phyloP scores from a whole-genome alignment of 2,113 vertebrate genomes.

The Aldabrachelys gigantea region DNA sequence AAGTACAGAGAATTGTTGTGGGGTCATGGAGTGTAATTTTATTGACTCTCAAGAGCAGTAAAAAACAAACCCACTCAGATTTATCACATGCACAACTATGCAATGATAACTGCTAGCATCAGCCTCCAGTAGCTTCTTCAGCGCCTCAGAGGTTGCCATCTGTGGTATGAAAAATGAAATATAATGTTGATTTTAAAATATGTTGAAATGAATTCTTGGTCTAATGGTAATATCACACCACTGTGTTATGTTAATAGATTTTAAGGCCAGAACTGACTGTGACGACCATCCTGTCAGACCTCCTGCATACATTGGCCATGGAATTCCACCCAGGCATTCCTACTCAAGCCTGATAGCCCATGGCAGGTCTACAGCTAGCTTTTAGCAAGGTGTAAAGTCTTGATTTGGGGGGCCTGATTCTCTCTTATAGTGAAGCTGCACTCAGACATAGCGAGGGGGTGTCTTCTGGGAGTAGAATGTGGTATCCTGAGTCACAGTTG shows the following conservation, averaged over 20 bases:
- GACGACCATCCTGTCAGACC: not conserved
- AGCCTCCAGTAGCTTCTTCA: not conserved
- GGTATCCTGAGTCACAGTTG: not conserved
- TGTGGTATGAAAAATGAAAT: not conserved
- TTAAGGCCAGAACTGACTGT: not conserved
- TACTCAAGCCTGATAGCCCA: not conserved
- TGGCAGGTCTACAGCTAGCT: not conserved
- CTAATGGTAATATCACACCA: not conserved
- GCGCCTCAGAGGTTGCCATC: not conserved
- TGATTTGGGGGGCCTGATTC: not conserved
- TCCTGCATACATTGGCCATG: not conserved
- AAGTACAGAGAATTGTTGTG: accelerated
- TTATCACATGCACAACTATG: not conserved
- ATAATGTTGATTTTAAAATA: not conserved
- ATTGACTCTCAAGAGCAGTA: not conserved
- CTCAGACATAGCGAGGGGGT: not conserved
- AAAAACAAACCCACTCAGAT: not conserved
- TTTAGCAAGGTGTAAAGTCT: not conserved
- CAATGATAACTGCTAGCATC: not conserved
- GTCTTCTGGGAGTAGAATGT: not conserved
- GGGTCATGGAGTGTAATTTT: not conserved
- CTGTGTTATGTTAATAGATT: not conserved
- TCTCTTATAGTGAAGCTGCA: accelerated
- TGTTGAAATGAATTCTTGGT: not conserved
- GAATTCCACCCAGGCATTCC: not conserved